These are phyloP conservation scores for Thysanoteuthis rhombus DNA, from an alignment of 2,888 invertebrate genomes.

Conservation along the genomic window DNA sequence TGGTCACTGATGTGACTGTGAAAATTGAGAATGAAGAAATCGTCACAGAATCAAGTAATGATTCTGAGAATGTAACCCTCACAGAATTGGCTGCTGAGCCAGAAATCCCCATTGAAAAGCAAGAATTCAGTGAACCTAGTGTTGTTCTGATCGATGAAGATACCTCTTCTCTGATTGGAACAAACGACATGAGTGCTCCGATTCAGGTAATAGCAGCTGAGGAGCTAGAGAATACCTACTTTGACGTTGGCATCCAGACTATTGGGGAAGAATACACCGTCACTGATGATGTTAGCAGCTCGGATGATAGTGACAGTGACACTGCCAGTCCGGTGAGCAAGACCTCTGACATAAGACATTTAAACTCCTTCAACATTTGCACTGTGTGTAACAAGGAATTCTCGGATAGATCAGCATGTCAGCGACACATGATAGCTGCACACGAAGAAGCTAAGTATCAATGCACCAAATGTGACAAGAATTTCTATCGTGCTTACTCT, in stretches of 20 bases:
- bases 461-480: slow-evolving; percentile 18
- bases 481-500: slow-evolving; percentile 14
- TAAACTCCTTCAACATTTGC: background rate
- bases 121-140: background rate
- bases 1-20: background rate
- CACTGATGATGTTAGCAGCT: slow-evolving; percentile 20
- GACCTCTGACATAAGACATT: background rate
- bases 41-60: background rate
- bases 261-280: slow-evolving; percentile 24
- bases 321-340: background rate
- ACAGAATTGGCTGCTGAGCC: background rate
- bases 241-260: slow-evolving; percentile 21
- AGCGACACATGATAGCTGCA: slow-evolving; percentile 15
- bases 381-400: slow-evolving; percentile 16
- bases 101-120: background rate
- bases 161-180: background rate
- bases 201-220: background rate
- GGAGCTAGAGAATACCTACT: slow-evolving; percentile 16
- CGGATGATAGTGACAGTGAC: background rate
- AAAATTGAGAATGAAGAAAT: slow-evolving; percentile 22
- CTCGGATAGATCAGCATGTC: background rate
- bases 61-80: background rate
- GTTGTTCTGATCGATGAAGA: background rate
- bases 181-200: background rate
- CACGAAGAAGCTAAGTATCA: slow-evolving; percentile 20